Evolutionary conservation across 2,888 invertebrate genomes (phyloP).

Genomic region (Bhutanitis thaidina): DNA sequence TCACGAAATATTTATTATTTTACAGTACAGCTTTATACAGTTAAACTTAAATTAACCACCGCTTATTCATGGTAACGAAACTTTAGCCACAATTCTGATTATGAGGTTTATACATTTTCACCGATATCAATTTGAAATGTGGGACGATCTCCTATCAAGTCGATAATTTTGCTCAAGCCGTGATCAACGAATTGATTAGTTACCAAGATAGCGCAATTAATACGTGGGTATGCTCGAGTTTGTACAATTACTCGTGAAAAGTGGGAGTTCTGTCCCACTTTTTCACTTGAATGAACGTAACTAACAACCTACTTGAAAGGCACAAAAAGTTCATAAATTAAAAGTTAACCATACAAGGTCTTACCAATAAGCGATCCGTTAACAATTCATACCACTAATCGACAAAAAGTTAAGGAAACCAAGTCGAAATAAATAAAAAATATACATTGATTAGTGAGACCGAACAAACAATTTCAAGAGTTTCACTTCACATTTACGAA

Average conservation of each 20-base stretch:
- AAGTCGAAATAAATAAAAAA: not conserved
- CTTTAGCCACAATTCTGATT: too few relatives aligned
- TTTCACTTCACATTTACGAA: not conserved
- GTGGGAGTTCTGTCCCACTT: conserved; percentile 14
- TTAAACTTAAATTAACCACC: too few relatives aligned
- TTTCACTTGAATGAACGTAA: conserved; percentile 2
- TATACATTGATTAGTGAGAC: conserved; percentile 9
- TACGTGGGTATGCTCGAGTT: not conserved
- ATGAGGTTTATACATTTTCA: too few relatives aligned
- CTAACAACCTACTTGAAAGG: conserved; percentile 5
- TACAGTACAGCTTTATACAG: too few relatives aligned
- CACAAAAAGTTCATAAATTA: not conserved
- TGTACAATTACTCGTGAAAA: conserved; percentile 14
- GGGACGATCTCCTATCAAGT: too few relatives aligned
- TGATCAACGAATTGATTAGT: conserved; percentile 2
- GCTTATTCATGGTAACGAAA: too few relatives aligned
- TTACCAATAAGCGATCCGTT: not conserved
- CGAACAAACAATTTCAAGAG: not conserved
- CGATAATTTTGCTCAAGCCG: not conserved
- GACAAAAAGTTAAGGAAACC: not conserved
- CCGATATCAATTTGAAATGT: too few relatives aligned
- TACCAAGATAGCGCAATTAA: too few relatives aligned
- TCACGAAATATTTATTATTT: too few relatives aligned
- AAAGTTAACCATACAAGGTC: not conserved
- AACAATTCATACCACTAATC: not conserved